Evolutionary conservation across 2,113 vertebrate genomes (phyloP).

Genomic region (Mormoops blainvillei): DNA sequence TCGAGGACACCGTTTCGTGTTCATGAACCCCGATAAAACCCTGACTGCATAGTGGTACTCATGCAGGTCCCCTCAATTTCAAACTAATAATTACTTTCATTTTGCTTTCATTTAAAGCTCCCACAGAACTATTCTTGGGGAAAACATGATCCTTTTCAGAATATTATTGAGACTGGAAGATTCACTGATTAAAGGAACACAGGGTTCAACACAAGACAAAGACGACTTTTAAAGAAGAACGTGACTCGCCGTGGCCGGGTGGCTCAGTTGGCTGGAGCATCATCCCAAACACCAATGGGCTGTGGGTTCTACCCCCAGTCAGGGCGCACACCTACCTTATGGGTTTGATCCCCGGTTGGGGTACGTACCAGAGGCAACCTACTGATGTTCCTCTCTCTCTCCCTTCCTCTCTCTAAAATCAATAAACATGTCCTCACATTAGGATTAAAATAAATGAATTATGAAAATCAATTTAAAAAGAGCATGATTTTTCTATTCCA

Average conservation of each 20-base stretch:
- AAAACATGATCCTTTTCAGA: neutral
- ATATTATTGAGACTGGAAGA: neutral
- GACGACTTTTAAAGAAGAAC: neutral
- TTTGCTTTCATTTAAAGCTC: constrained; percentile 14
- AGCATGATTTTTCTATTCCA: neutral
- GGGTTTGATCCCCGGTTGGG: too few relatives aligned
- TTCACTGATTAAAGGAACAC: neutral
- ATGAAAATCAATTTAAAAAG: neutral
- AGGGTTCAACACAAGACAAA: neutral
- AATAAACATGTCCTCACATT: too few relatives aligned
- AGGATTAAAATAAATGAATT: too few relatives aligned
- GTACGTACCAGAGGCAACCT: too few relatives aligned
- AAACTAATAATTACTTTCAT: constrained; percentile 20
- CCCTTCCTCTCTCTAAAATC: too few relatives aligned
- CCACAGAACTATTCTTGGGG: neutral
- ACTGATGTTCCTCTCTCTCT: too few relatives aligned
- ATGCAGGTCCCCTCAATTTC: neutral
- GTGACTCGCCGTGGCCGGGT: neutral
- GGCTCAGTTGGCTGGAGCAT: too few relatives aligned
- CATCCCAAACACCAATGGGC: too few relatives aligned
- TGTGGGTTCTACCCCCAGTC: too few relatives aligned
- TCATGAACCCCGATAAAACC: neutral
- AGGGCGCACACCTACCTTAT: too few relatives aligned
- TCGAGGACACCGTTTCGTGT: neutral
- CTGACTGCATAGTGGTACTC: neutral